These are phyloP conservation scores for Xanthorhoe spadicearia DNA, from an alignment of 2,888 invertebrate species.

Conservation along the genomic window DNA sequence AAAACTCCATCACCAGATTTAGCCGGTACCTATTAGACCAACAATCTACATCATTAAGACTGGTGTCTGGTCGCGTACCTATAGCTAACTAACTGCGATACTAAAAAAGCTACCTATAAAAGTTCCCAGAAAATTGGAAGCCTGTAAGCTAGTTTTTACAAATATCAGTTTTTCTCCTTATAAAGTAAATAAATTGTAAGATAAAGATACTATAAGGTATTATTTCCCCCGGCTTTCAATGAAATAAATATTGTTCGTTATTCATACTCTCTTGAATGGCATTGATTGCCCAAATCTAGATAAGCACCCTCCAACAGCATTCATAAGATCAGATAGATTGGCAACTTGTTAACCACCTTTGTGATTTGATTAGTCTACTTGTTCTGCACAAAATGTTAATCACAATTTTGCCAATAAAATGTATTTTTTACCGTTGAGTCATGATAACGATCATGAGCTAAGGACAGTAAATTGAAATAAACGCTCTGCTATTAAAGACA, in stretches of 20 bases:
- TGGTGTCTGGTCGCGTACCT: too few species aligned
- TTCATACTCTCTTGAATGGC: conserved; percentile 58
- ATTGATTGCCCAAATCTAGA: conserved; percentile 78
- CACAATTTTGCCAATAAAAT: conserved; percentile 6
- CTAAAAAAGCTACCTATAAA: too few species aligned
- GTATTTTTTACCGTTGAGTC: background rate
- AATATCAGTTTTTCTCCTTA: too few species aligned
- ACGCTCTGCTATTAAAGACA: too few species aligned
- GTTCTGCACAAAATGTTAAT: conserved; percentile 36
- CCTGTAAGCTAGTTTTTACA: too few species aligned
- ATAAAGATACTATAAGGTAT: background rate
- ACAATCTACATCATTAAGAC: too few species aligned
- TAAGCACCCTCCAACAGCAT: conserved; percentile 55
- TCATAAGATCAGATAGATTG: conserved; percentile 50
- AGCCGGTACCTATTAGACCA: too few species aligned
- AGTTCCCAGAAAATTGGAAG: too few species aligned
- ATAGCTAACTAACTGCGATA: too few species aligned
- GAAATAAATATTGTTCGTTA: conserved; percentile 19
- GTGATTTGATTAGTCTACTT: conserved; percentile 65
- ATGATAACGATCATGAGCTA: background rate
- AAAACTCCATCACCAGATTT: too few species aligned
- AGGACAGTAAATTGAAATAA: background rate
- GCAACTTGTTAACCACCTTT: conserved; percentile 43
- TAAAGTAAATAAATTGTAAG: too few species aligned
- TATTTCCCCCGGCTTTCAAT: conserved; percentile 5